Evolutionary conservation across 2,113 vertebrate species (phyloP).

Genomic region (Mustela lutreola): DNA sequence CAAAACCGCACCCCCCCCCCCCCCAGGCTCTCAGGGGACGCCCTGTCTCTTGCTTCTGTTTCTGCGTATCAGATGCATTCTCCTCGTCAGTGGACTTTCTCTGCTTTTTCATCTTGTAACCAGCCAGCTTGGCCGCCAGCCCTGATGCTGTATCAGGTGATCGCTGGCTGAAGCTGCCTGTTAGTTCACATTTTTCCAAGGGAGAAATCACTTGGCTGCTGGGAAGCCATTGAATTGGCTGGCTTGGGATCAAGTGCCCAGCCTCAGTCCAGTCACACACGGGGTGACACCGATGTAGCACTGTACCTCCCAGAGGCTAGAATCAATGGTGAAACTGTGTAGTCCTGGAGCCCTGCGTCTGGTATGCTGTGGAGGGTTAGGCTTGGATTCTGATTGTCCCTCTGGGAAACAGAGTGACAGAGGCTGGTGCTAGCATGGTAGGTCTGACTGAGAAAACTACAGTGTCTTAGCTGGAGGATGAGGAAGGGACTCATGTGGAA

Average conservation of each 20-base stretch:
- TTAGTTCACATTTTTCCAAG: not conserved
- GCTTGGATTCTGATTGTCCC: not conserved
- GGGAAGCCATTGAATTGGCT: not conserved
- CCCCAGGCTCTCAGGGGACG: not conserved
- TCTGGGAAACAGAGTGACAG: not conserved
- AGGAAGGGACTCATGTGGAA: not conserved
- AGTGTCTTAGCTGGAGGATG: not conserved
- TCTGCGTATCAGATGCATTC: not conserved
- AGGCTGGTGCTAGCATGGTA: not conserved
- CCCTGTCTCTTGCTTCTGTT: not conserved
- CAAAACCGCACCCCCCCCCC: not conserved
- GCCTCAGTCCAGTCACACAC: not conserved
- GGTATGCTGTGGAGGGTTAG: no score
- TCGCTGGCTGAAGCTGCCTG: not conserved
- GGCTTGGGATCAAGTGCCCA: not conserved
- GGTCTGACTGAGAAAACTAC: not conserved
- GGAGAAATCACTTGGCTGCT: not conserved
- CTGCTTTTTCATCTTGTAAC: not conserved
- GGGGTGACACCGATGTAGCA: no score
- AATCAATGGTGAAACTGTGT: not conserved
- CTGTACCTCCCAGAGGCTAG: not conserved
- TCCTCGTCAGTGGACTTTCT: not conserved
- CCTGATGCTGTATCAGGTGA: not conserved
- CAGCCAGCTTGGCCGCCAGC: not conserved
- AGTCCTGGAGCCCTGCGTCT: not conserved